Base-by-base conservation (phyloP, 2,888 invertebrate genomes). In the Bhutanitis thaidina region DNA sequence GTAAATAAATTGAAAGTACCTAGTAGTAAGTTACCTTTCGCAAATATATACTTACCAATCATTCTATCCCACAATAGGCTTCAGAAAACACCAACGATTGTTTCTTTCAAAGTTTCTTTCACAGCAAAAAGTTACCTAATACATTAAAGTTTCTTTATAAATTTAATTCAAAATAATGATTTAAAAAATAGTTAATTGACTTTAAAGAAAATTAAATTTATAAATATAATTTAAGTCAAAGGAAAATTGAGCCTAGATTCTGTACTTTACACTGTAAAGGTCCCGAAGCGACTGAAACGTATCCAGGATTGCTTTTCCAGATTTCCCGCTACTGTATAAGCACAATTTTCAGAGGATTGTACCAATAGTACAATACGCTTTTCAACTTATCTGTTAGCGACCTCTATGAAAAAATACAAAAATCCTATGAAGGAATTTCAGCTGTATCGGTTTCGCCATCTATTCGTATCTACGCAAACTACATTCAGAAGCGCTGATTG, bases 271-370 rank as follows among this genome's bases (percentile, higher is more conserved):
- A 60, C 79, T 65, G 56, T 67, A 80, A 74, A 69, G 61, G 77
- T 74, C 76, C 79, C 79, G 77, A 76, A 74, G 70, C 83, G 77
- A 88, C 88, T 88, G 85, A 81, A 71, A 71, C 58, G 68, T 69
- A 72, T 75, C 82, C 79, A 74, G 81, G 80, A 75, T 72, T 67
- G 71, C 70, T 81, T 81, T 83, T 74, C 79, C 77, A 74, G 69
- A 77, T 73, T 74, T 70, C 67, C 62, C 67, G 69, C 35, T 66
- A 74, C 78, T 77, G 72, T 64, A 65, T 61, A 64, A 65, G 56
- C 56, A 41, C 53, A 49, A 53, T 54, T 62, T 61, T 53, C 53
- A 51, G 55, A 54, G 8, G 8, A 41, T 16, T 16, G 61, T 12
- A 34, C 10, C 9, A 10, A 34, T 7, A n/a, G n/a, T 34, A 8